Evolutionary conservation across 64 coral and sea anemone genomes (phyloP).

Genomic region (Stichodactyla helianthus): DNA sequence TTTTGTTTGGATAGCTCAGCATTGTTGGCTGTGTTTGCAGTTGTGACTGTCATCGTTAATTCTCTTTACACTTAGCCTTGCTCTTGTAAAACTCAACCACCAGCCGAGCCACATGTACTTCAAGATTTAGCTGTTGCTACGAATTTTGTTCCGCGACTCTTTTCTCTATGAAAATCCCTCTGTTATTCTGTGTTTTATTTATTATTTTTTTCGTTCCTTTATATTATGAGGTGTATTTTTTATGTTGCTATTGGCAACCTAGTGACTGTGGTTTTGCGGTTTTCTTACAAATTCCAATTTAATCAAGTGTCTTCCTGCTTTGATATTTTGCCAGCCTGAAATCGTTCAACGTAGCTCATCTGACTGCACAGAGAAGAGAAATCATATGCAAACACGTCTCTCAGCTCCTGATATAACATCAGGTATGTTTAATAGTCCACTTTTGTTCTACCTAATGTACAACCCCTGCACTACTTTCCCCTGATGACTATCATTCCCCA

Average conservation of each 20-base stretch:
- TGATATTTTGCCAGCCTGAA: constrained; percentile 3
- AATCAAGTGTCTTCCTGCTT: not conserved
- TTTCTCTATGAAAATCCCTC: not conserved
- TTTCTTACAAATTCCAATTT: not conserved
- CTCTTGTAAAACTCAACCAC: not conserved
- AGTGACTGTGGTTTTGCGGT: not conserved
- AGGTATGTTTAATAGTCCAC: constrained; percentile 18
- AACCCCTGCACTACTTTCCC: not conserved
- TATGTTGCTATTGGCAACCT: not conserved
- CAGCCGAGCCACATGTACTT: not conserved
- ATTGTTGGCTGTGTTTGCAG: not conserved
- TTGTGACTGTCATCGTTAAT: not conserved
- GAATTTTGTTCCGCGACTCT: not conserved
- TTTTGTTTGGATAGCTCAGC: not conserved
- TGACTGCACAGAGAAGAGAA: constrained; percentile 47
- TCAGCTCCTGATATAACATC: constrained; percentile 57
- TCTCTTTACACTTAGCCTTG: not conserved
- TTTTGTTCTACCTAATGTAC: not conserved
- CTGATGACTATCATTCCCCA: not conserved
- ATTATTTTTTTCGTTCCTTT: not conserved
- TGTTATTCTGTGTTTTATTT: not conserved
- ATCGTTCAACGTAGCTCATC: constrained; percentile 49
- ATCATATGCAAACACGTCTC: constrained; percentile 26
- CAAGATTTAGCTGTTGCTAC: not conserved
- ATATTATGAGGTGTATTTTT: not conserved